phyloP scores from a whole-genome alignment of 2,797 vertebrate genomes.

The Hypotaenidia philippensis region DNA sequence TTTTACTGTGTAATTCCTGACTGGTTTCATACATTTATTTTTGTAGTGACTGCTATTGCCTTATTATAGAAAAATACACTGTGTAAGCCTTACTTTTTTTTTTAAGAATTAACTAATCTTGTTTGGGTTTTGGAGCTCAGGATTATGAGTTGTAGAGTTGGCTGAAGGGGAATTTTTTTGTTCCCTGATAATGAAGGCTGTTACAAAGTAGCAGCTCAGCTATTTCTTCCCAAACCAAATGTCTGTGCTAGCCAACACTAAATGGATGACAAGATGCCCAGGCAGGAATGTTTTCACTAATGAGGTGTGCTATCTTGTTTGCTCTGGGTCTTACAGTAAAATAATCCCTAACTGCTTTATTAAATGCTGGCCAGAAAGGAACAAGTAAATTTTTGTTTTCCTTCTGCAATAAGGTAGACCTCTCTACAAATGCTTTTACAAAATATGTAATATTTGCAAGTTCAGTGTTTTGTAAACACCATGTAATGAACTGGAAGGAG shows the following conservation, averaged over 20 bases:
- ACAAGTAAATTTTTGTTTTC: not conserved
- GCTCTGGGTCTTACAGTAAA: not conserved
- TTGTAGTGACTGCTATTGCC: not conserved
- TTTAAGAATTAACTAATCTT: not conserved
- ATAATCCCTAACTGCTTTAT: not conserved
- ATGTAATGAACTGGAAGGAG: not conserved
- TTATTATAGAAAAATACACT: not conserved
- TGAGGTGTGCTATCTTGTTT: constrained; percentile 29
- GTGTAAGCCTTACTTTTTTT: not conserved
- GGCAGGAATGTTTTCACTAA: constrained; percentile 14
- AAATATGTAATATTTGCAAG: not conserved
- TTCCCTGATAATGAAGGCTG: not conserved
- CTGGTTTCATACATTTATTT: not conserved
- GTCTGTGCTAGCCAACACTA: not conserved
- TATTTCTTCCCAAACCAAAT: not conserved
- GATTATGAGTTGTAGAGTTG: not conserved
- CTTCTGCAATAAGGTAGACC: not conserved
- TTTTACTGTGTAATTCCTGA: not conserved
- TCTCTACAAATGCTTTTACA: not conserved
- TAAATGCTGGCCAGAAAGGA: not conserved
- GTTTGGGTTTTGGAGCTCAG: not conserved
- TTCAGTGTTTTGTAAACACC: not conserved
- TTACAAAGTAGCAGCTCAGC: not conserved
- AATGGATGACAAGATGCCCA: not conserved
- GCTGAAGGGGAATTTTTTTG: not conserved